phyloP scores from a whole-genome alignment of 2,113 vertebrate species.

The Nematolebias whitei region DNA sequence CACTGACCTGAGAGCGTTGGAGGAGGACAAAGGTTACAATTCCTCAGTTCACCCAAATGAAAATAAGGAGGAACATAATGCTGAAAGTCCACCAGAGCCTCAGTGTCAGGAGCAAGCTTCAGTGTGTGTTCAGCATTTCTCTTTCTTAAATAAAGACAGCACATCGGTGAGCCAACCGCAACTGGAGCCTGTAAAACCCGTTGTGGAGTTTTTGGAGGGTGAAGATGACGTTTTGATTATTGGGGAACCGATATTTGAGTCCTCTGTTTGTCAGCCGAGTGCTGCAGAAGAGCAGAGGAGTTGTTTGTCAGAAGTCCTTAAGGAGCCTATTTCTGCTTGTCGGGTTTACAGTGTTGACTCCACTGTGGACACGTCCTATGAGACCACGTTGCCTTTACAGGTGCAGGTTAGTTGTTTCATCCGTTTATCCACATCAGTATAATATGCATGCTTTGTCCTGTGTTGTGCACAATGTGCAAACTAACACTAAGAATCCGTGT shows the following conservation, averaged over 20 bases:
- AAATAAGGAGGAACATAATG: not conserved
- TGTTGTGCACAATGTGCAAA: not conserved
- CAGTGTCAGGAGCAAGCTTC: not conserved
- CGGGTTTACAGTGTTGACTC: rapidly evolving
- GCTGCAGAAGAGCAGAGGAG: not conserved
- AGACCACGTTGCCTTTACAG: constrained; percentile 32
- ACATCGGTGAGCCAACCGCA: not conserved
- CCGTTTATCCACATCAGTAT: not conserved
- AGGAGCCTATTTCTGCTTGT: rapidly evolving
- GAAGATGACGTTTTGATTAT: constrained; percentile 15
- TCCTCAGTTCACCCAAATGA: constrained; percentile 10
- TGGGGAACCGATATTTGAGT: constrained; percentile 47
- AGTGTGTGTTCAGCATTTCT: rapidly evolving
- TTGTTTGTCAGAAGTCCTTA: not conserved
- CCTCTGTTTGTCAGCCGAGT: constrained; percentile 13
- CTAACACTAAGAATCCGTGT: not conserved
- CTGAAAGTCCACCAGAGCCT: not conserved
- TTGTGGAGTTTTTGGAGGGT: constrained; percentile 6
- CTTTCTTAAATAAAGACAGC: not conserved
- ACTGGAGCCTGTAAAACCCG: not conserved
- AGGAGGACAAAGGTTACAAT: constrained; percentile 43
- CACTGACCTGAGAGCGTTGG: rapidly evolving
- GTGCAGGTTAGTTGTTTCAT: constrained; percentile 46
- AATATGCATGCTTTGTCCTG: not conserved
- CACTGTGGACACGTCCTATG: constrained; percentile 17